Evolutionary conservation across 2,113 vertebrate genomes (phyloP), one percentile per base, ranked within the genome.

Genomic region (Epinephelus moara): DNA sequence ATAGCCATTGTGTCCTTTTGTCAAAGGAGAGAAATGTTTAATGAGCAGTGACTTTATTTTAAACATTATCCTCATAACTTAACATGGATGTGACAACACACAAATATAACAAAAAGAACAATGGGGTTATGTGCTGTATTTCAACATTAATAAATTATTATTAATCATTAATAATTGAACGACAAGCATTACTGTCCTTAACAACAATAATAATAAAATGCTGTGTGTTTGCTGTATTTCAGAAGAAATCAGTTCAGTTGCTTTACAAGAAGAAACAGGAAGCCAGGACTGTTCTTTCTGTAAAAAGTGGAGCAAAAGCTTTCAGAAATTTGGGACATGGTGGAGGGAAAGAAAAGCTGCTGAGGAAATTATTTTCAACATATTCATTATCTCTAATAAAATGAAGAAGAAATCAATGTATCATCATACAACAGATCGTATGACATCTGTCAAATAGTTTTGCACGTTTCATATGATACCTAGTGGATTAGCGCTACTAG

Each of bases 1-100:
- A 98, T 97, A 55, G 97, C 97, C 87, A 98, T 97, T 0, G 97
- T 98, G 86, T 98, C 97, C 97, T 98, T 81, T 52, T 15, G 14
- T 68, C 6, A 80, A 57, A 78, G 17, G 2, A 85, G 37, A 85
- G 37, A 23, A 25, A 73, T 4, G 27, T 4, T 15, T 50, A 17
- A 53, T 68, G 12, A 67, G 33, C 19, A 19, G 12, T 64, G 52
- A 30, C 14, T 86, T 82, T 18, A 72, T 25, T 62, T 61, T 7
- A 27, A n/a, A 64, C 23, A 33, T 4, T 49, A 17, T 33, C 15
- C 12, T 30, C 33, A 57, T 18, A 64, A 2, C 3, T 33, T 3
- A 52, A 27, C 57, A 61, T 45, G 53, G 3, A 45, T 6, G 40
- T 33, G 18, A 15, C 0, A 17, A 15, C 0, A 0, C 45, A 74